Evolutionary conservation across 2,797 vertebrate genomes (phyloP), one percentile per base, ranked within the genome.

Genomic region (Sebastes matsubarae): DNA sequence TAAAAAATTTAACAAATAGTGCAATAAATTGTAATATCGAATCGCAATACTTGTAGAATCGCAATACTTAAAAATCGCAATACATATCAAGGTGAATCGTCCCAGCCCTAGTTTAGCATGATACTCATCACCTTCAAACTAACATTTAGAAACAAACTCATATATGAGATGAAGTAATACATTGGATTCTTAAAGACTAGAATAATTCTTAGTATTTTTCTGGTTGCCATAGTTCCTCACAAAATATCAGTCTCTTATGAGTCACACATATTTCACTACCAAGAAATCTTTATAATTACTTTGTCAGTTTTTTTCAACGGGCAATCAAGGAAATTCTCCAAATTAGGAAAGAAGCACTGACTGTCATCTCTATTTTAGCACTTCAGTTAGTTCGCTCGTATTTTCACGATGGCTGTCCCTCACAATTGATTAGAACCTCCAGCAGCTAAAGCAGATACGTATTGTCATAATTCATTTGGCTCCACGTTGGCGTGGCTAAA

Each of bases 381-480:
- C 52, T 82, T 86, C 29, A 60, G 36, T 72, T 22, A 76, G 64
- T n/a, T 79, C 30, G 25, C 72, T 84, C 42, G 68, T 81, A 80
- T 50, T 52, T 83, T 89, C 73, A 81, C 46, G 38, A 79, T 63
- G 38, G 72, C 50, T 79, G 79, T 80, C 36, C 79, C 74, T 81
- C 61, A 79, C 72, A 86, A 75, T 88, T 83, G 72, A 77, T 87
- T 82, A 75, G 63, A 73, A 78, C 84, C 70, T 80, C 52, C 57
- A 72, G 63, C 74, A 70, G 79, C 84, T 83, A 82, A 85, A 92
- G 66, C 77, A 87, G 84, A 46, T 69, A 50, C 1, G 20, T 77
- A 81, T 89, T 90, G 89, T 93, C 85, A 88, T 90, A 87, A 91
- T 93, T 92, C 78, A 86, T 93, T 93, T 91, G 87, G 81, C 68